phyloP scores from a whole-genome alignment of 2,888 invertebrate species.

The Sipha maydis region DNA sequence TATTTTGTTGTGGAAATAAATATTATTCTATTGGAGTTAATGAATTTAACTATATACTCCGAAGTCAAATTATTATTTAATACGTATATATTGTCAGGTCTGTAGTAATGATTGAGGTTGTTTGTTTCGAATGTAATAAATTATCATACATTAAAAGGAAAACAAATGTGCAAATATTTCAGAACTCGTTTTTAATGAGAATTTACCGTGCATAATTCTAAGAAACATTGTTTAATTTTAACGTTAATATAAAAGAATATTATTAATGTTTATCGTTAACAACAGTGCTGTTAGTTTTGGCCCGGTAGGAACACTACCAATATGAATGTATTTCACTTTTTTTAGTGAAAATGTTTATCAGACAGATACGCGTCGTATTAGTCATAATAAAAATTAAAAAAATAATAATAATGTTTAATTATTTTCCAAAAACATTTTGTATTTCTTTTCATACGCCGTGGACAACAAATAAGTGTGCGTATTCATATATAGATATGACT shows the following conservation, averaged over 20 bases:
- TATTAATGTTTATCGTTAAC: slow-evolving; percentile 9
- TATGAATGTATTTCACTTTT: background rate
- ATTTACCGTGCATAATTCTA: slow-evolving; percentile 5
- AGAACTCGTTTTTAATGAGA: background rate
- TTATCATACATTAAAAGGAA: background rate
- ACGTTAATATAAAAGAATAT: background rate
- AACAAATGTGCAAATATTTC: slow-evolving; percentile 1
- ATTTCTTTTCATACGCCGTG: background rate
- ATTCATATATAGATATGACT: background rate
- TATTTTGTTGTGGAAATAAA: too few relatives aligned
- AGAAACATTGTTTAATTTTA: slow-evolving; percentile 11
- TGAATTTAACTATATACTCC: background rate
- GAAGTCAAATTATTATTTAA: background rate
- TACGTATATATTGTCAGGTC: background rate
- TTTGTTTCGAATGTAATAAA: background rate
- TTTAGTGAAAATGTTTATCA: background rate
- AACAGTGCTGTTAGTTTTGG: background rate
- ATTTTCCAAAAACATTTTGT: background rate
- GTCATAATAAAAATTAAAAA: background rate
- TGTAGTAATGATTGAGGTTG: background rate
- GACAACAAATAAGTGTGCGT: background rate
- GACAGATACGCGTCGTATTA: background rate
- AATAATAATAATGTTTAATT: slow-evolving; percentile 23
- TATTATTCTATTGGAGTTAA: too few relatives aligned
- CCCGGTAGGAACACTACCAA: background rate